A percentile compares a stretch with the other conserved stretches of the same genome.
phyloP scores from a whole-genome alignment of 2,888 invertebrate species.

The Scaptomyza reducta region DNA sequence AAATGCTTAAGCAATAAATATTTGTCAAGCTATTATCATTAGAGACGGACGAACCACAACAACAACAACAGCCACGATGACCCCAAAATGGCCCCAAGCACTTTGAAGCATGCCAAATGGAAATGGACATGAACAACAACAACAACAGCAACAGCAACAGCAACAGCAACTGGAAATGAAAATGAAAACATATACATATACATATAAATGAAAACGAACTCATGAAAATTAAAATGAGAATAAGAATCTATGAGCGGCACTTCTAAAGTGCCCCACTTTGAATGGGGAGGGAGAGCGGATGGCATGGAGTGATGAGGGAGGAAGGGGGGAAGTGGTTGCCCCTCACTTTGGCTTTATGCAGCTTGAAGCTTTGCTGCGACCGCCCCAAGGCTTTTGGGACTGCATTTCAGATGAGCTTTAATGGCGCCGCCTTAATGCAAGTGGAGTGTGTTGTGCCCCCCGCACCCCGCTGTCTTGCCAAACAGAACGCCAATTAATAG shows the following conservation, averaged over 20 bases:
- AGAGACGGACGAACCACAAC: slow-evolving; percentile 27
- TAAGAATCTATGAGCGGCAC: slow-evolving; percentile 73
- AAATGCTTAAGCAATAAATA: slow-evolving; percentile 79
- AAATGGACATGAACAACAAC: slow-evolving; percentile 48
- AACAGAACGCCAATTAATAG: slow-evolving; percentile 72
- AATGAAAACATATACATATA: slow-evolving; percentile 27
- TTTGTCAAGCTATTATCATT: slow-evolving; percentile 78
- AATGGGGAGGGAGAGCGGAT: neutral
- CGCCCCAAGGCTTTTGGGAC: slow-evolving; percentile 31
- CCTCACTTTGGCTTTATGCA: neutral
- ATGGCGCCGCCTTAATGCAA: slow-evolving; percentile 77
- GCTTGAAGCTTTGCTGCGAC: neutral
- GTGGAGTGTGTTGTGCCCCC: slow-evolving; percentile 30
- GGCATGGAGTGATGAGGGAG: neutral
- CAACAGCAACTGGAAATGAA: slow-evolving; percentile 17
- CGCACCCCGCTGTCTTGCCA: neutral
- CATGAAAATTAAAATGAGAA: slow-evolving; percentile 46
- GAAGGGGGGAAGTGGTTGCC: neutral
- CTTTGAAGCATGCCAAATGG: slow-evolving; percentile 20
- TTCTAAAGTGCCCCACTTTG: slow-evolving; percentile 60
- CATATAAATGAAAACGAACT: slow-evolving; percentile 43
- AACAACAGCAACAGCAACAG: slow-evolving; percentile 5
- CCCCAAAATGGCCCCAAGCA: slow-evolving; percentile 34
- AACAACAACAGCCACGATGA: slow-evolving; percentile 11
- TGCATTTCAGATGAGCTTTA: slow-evolving; percentile 77